Evolutionary conservation across 2,113 vertebrate species (phyloP).

Genomic region (Chionodraco myersi): DNA sequence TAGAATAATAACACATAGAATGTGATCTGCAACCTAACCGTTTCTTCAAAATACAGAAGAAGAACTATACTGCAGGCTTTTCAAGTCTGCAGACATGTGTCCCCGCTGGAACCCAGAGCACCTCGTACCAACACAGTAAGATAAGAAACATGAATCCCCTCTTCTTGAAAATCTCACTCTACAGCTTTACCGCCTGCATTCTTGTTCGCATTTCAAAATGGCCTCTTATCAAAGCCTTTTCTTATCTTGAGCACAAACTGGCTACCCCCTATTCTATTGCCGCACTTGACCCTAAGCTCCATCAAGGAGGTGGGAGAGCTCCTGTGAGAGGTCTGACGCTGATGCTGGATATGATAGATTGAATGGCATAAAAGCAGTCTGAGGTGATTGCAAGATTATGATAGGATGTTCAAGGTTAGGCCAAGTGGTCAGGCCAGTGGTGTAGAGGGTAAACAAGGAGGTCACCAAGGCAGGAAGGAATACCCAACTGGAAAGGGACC

Average conservation of each 20-base stretch:
- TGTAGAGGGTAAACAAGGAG: slow-evolving; percentile 1
- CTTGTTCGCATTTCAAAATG: slow-evolving; percentile 28
- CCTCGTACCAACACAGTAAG: neutral
- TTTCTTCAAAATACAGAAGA: slow-evolving; percentile 24
- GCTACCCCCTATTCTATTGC: neutral
- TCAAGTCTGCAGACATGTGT: slow-evolving; percentile 36
- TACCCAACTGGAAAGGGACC: no score
- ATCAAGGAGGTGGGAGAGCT: slow-evolving; percentile 21
- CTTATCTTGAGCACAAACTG: slow-evolving; percentile 36
- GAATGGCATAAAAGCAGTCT: neutral
- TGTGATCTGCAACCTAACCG: slow-evolving; percentile 39
- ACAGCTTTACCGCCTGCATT: slow-evolving; percentile 5
- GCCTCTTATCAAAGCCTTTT: slow-evolving; percentile 41
- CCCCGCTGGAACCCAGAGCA: slow-evolving; percentile 8
- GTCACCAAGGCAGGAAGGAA: neutral
- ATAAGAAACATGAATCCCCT: slow-evolving; percentile 6
- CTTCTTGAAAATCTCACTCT: slow-evolving; percentile 34
- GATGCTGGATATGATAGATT: neutral
- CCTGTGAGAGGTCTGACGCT: slow-evolving; percentile 8
- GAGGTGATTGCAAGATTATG: slow-evolving; percentile 23
- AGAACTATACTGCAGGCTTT: slow-evolving; percentile 9
- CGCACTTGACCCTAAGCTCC: slow-evolving; percentile 26
- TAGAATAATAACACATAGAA: slow-evolving; percentile 47
- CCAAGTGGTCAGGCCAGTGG: neutral
- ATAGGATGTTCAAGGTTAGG: slow-evolving; percentile 7